Evolutionary conservation across 2,113 vertebrate species (phyloP).

Genomic region (Apodemus sylvaticus): DNA sequence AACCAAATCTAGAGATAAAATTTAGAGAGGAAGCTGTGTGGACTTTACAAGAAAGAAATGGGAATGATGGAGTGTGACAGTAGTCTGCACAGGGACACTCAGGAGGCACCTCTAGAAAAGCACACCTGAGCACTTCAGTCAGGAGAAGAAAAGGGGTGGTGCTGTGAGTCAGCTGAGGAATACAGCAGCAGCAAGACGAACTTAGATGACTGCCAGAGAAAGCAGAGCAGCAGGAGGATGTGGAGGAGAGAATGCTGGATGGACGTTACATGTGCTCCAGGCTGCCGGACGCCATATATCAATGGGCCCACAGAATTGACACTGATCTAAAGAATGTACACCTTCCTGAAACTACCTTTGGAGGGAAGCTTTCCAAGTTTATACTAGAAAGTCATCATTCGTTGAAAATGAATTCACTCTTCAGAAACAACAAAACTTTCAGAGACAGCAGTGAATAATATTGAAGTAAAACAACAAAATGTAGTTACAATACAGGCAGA

Average conservation of each 20-base stretch:
- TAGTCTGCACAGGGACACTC: neutral
- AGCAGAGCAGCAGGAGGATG: neutral
- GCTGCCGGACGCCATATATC: neutral
- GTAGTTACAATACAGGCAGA: neutral
- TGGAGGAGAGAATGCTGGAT: neutral
- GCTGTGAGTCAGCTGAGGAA: neutral
- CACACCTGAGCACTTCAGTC: neutral
- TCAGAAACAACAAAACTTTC: neutral
- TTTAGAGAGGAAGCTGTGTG: neutral
- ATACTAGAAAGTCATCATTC: neutral
- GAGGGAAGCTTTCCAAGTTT: constrained; percentile 33
- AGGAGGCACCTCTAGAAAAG: neutral
- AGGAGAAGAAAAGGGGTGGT: neutral
- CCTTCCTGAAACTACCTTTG: neutral
- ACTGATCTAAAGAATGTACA: neutral
- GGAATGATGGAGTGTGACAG: neutral
- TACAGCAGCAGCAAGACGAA: neutral
- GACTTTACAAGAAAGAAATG: neutral
- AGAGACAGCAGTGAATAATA: neutral
- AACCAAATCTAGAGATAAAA: neutral
- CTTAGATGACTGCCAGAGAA: neutral
- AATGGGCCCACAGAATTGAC: neutral
- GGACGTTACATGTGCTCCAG: neutral
- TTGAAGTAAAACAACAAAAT: neutral
- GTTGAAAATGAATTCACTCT: neutral